Conservation (phyloP, 2,113 vertebrate genomes). For the Coregonus clupeaformis region DNA sequence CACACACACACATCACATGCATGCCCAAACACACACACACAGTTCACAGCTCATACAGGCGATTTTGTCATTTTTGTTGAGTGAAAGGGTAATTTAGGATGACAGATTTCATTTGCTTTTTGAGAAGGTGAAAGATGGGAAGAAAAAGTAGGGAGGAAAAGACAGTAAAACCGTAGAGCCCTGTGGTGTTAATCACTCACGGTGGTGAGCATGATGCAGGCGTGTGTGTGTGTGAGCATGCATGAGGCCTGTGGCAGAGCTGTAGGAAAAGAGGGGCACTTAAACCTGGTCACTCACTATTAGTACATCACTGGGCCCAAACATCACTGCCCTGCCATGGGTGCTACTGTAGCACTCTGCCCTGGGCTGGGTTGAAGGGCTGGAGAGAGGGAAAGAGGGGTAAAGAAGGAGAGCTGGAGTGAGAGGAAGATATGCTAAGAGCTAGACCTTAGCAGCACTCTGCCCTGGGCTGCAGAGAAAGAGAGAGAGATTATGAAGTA, state of each 20-base stretch:
- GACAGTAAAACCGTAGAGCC: conserved; percentile 1
- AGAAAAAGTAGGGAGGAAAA: conserved; percentile 29
- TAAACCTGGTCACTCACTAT: conserved; percentile 39
- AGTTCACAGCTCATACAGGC: conserved; percentile 42
- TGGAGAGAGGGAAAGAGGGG: conserved; percentile 11
- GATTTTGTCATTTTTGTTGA: conserved; percentile 51
- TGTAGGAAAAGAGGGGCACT: conserved; percentile 21
- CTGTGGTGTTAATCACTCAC: conserved; percentile 32
- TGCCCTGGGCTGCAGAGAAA: conserved; percentile 1
- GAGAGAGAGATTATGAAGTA: too few species aligned
- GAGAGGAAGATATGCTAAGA: not conserved
- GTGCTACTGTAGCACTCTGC: too few species aligned
- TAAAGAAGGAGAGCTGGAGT: not conserved
- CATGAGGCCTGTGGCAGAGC: conserved; percentile 25
- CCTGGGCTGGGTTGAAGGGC: not conserved
- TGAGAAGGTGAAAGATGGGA: conserved; percentile 11
- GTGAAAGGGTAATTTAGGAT: conserved; percentile 40
- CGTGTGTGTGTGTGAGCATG: too few species aligned
- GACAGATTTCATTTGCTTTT: conserved; percentile 42
- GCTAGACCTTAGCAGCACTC: not conserved
- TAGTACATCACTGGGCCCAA: conserved; percentile 34
- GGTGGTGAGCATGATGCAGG: conserved; percentile 5
- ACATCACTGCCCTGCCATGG: conserved; percentile 22
- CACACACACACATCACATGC: conserved; percentile 6
- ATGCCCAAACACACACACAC: not conserved